phyloP scores from a whole-genome alignment of 2,797 vertebrate genomes.

The Danio jaintianensis region DNA sequence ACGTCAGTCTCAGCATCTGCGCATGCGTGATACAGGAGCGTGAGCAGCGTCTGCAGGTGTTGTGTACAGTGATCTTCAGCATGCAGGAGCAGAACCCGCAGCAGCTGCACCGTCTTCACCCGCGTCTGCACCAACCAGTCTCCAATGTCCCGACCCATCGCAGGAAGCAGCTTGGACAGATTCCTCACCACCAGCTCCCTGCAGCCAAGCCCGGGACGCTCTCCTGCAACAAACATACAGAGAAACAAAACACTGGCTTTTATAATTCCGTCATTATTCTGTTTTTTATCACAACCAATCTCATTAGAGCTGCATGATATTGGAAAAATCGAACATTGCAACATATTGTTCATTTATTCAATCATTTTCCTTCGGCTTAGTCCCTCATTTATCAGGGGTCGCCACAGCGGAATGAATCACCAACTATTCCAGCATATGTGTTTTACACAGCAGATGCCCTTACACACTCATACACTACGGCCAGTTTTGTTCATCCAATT shows the following conservation, averaged over 20 bases:
- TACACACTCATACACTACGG: no score
- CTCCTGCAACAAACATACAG: conserved; percentile 70
- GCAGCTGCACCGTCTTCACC: conserved; percentile 87
- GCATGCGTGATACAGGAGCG: conserved; percentile 82
- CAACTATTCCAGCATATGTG: no score
- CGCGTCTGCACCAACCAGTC: conserved; percentile 92
- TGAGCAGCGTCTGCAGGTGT: conserved; percentile 88
- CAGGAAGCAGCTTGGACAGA: conserved; percentile 88
- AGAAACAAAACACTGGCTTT: not conserved
- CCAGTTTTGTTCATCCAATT: no score
- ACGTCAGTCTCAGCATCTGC: conserved; percentile 82
- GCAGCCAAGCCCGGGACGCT: conserved; percentile 89
- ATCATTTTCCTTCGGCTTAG: no score
- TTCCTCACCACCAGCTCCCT: conserved; percentile 92
- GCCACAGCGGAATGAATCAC: no score
- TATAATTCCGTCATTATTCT: no score
- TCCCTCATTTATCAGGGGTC: no score
- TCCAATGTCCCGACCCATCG: conserved; percentile 82
- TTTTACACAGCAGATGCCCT: no score
- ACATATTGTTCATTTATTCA: no score
- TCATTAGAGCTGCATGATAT: no score
- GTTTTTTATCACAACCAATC: no score
- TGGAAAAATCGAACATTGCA: no score
- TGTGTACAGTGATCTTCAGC: conserved; percentile 92
- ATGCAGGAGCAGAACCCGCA: conserved; percentile 85